Base-by-base conservation (phyloP, 1,140 invertebrate species). In the Spodoptera frugiperda region DNA sequence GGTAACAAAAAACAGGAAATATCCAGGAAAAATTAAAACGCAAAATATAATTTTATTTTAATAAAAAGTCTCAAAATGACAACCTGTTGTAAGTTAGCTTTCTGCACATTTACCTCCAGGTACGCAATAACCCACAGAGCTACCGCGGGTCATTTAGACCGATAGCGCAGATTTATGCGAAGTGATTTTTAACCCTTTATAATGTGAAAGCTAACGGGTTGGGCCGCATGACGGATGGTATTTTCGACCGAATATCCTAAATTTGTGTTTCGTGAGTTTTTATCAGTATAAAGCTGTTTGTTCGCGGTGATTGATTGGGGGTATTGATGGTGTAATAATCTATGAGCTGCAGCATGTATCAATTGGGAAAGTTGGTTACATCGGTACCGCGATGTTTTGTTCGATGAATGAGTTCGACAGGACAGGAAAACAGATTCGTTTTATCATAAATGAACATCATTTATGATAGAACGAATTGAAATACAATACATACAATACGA, bases 171-270 rank as follows among this genome's bases (percentile, higher is more conserved):
- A 91, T 89, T 88, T 87, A 89, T 89, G 86, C 81, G 82, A 79
- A 88, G 87, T 88, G 84, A 89, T 89, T 89, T 89, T 87, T 88
- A 89, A 89, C 88, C 87, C 87, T 85, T 82, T 83, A 84, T 78
- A 82, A 80, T 78, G 76, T 82, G 83, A 82, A 83, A 75, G 59
- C 72, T 75, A 75, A 75, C 72, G 72, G 57, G 46, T 65, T 25
- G 57, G 72, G 46, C 19, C 57, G 15, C 55, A 65, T 75, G 72
- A 75, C 57, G 48, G 72, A 75, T 75, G 72, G 15, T 5, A 61
- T 73, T 19, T 73, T 51, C 44, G 55, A 30, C 71, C 55, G 55
- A 73, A 53, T 70, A 39, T 54, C 51, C 67, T 70, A 70, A 76
- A 76, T 67, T 73, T 76, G 63, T 46, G 63, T 54, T 61, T 67